Evolutionary conservation across 2,888 invertebrate species (phyloP), one percentile per base, ranked within the genome.

Genomic region (Conistra vaccinii): DNA sequence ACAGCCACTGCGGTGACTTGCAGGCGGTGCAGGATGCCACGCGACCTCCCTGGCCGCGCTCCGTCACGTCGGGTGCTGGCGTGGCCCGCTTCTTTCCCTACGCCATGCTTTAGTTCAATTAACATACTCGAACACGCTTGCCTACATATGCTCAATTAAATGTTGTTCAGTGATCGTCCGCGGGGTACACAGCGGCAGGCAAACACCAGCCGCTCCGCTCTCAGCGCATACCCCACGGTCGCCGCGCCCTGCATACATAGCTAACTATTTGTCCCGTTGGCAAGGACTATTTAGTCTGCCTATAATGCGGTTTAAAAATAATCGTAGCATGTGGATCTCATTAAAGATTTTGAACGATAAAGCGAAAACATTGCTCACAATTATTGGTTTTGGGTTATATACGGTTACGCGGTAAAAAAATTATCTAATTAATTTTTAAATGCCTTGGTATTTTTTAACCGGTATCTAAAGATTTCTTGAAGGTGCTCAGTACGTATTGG

Each of bases 11-110:
- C 45, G 94, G 92, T 1, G 93, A 90, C 86, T 96, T 95, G 89
- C 95, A 95, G 29, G 92, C 94, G 85, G 87, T 91, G 90, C 95
- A 96, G 53, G 91, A 85, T 29, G 85, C 85, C 58, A 85, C 83
- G 57, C 91, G 92, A 26, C 87, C 88, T 71, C 90, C 85, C 69
- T 92, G 92, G 3, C 92, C 90, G 78, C 96, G 94, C 78, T 95
- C 95, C 57, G 97, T 97, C 84, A 97, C 97, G 90, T 97, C 97
- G 45, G 97, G 97, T 58, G 97, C 97, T 45, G 97, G 97, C 17
- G 96, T 91, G 1, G 92, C 85, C 2, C 94, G 93, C 86, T 96
- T 96, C 86, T 96, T 96, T 78, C 95, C 95, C 97, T 96, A 67
- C 39, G 20, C 60, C 73, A 76, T 80, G 68, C 42, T 76, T 23